Conservation (phyloP, 2,113 vertebrate species). For the Formicarius rufipectus region DNA sequence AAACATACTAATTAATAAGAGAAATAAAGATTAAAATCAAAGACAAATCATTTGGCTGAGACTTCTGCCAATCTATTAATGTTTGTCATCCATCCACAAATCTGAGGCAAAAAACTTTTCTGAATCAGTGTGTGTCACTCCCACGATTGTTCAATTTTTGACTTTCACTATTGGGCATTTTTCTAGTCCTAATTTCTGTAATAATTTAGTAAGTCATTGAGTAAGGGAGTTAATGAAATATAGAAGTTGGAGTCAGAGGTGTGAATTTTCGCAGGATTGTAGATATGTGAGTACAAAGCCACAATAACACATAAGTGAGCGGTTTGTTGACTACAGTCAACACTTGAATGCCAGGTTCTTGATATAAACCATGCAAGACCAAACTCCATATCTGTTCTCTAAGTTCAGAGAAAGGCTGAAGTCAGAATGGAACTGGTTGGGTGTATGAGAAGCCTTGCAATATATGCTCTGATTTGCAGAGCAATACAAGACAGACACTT, state of each 20-base stretch:
- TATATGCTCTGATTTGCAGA: background rate
- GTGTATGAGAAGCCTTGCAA: background rate
- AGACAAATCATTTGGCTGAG: background rate
- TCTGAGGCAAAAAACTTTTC: background rate
- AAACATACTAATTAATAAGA: background rate
- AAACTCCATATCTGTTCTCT: background rate
- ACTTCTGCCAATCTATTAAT: background rate
- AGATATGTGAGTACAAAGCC: background rate
- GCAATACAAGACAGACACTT: background rate
- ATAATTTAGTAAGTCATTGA: background rate
- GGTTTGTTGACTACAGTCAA: background rate
- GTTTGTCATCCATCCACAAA: background rate
- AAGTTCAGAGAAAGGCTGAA: background rate
- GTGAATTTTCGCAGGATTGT: background rate
- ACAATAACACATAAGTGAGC: background rate
- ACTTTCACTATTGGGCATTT: background rate
- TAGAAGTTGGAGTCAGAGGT: background rate
- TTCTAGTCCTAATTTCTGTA: background rate
- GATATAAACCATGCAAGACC: accelerated
- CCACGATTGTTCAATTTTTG: background rate
- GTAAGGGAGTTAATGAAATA: background rate
- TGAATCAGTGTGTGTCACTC: background rate
- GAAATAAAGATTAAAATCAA: background rate
- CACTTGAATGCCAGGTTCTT: background rate
- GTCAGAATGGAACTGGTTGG: background rate